Evolutionary conservation across 1,140 invertebrate genomes (phyloP), one percentile per base, ranked within the genome.

Genomic region (Carposina sasakii): DNA sequence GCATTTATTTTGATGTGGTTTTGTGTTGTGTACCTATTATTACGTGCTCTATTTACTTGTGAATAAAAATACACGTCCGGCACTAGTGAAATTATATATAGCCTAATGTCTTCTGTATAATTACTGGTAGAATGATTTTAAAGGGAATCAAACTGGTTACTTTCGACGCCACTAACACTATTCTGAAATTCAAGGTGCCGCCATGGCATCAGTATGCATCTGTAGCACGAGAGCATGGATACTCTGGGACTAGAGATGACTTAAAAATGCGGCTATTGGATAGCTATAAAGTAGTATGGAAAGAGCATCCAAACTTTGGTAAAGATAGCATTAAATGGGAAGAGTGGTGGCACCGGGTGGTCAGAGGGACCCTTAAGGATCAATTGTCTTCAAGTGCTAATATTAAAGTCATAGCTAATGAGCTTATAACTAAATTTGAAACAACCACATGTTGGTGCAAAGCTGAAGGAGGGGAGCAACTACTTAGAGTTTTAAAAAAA

Each of bases 151-250:
- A 76, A 47, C 75, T 96, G 53, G 88, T 97, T 36, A 97, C 95
- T 12, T 95, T 97, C 70, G 95, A 97, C 81, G 91, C 94, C 10
- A 97, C 93, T 5, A 93, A 94, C 52, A 97, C 95, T 0, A 71
- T 97, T 31, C 71, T 97, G 17, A 90, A 89, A 67, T 91, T 94
- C 61, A 81, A 87, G 17, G 86, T 88, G 2, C 85, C 89, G 39
- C 88, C 93, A n/a, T 92, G 91, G 39, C 85, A 92, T 45, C 89
- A 92, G 61, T 97, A 97, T 76, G 86, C 88, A 1, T 85, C 89
- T 54, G 86, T 93, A 37, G 93, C 90, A 1, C 79, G 81, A 0
- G 82, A 89, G 28, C 88, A 92, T 73, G 94, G 94, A 1, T 76
- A 93, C 9, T 62, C 88, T 26, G 86, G 88, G 45, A 88, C 91